Evolutionary conservation across 1,140 invertebrate species (phyloP), one percentile per base, ranked within the genome.

Genomic region (Papilio helenus): DNA sequence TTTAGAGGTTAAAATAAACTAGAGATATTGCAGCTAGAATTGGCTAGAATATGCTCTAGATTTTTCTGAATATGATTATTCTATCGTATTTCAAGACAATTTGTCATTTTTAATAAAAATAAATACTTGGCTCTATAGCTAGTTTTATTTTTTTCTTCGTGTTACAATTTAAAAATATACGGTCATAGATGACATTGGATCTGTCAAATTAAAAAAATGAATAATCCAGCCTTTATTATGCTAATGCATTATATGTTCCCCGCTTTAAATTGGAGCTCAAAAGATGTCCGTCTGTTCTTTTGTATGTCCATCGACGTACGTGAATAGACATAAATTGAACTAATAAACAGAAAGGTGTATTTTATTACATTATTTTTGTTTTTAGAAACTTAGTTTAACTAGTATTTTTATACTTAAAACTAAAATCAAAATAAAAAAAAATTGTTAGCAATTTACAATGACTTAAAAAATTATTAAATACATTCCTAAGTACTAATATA

Each of bases 161-260:
- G 46, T 49, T 39, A 46, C 12, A 49, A 49, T 5, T 49, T 49
- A 16, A 49, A 49, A 18, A 49, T 49, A n/a, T 58, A 10, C 7
- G 10, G 1, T 18, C 18, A 3, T 26, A 61, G 58, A 29, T 61
- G 20, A 26, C 55, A 61, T 61, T 26, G 23, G 58, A 26, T 68
- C 14, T 29, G 61, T 68, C 26, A 29, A 34, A 12, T 29, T 65
- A 26, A 68, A 29, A 26, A 68, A 68, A 68, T 72, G 18, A 72
- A 72, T 72, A 42, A 72, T 72, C n/a, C 34, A 23, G 20, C 10
- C 39, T 61, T 83, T 80, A 49, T 79, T 23, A 79, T 79, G 71
- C 76, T 51, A 80, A 80, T 80, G 55, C 72, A 46, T 51, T 68
- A 34, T 68, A 68, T 26, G 42, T 23, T 16, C 42, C 42, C 10